A percentile compares a stretch with the other conserved stretches of the same genome.
These are phyloP conservation scores for Allobates femoralis DNA, from an alignment of 2,797 vertebrate species.

Conservation along the genomic window DNA sequence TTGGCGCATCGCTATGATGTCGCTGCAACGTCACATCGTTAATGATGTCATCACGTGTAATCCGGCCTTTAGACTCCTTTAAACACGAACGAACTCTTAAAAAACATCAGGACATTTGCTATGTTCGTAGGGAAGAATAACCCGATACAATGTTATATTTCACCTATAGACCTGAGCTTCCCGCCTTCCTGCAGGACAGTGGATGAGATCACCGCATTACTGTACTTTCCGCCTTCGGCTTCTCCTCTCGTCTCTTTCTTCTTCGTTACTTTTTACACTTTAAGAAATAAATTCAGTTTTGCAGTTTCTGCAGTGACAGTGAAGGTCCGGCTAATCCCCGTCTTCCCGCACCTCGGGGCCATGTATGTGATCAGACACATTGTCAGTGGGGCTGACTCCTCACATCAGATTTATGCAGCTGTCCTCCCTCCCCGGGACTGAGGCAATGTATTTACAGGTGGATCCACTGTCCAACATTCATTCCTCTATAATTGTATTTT, in stretches of 20 bases:
- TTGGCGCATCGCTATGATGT: no score
- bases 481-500: not conserved
- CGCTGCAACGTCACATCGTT: no score
- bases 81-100: no score
- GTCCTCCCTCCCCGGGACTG: slow-evolving; percentile 61
- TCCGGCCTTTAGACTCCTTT: no score
- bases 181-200: not conserved
- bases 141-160: not conserved
- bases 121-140: no score
- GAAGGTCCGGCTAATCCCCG: slow-evolving; percentile 12
- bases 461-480: not conserved
- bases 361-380: slow-evolving; percentile 41
- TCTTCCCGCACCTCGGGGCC: slow-evolving; percentile 30
- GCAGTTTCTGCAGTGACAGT: slow-evolving; percentile 17
- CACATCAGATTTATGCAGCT: slow-evolving; percentile 63
- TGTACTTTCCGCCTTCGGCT: not conserved
- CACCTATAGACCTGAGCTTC: not conserved
- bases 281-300: slow-evolving; percentile 5
- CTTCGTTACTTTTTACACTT: not conserved
- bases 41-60: no score
- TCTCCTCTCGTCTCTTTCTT: not conserved
- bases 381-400: slow-evolving; percentile 64
- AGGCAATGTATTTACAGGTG: slow-evolving; percentile 33
- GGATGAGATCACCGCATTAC: not conserved
- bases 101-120: no score